phyloP scores from a whole-genome alignment of 1,140 invertebrate species.

The Apis florea region DNA sequence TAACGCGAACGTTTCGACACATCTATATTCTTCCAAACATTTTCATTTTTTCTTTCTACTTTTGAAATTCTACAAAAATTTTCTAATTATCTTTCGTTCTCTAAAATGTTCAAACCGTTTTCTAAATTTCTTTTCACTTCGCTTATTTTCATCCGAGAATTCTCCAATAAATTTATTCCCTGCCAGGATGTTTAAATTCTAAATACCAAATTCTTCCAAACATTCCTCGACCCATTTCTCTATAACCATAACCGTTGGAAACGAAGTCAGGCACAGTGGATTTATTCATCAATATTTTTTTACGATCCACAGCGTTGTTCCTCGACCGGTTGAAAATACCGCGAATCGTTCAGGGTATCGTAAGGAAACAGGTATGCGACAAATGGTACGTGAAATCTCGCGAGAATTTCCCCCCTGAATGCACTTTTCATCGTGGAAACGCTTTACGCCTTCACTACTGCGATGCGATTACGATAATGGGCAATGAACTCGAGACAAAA shows the following conservation, averaged over 20 bases:
- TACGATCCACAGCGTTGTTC: no score
- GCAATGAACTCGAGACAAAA: neutral
- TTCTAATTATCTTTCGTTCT: neutral
- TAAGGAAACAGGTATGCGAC: neutral
- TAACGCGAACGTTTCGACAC: no score
- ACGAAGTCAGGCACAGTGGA: no score
- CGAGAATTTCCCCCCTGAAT: neutral
- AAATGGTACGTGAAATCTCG: constrained; percentile 23
- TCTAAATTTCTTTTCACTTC: neutral
- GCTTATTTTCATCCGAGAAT: no score
- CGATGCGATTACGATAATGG: constrained; percentile 9
- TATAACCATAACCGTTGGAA: no score
- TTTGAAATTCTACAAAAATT: neutral
- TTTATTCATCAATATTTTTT: no score
- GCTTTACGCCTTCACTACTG: neutral
- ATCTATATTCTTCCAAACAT: no score
- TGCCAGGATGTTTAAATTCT: no score
- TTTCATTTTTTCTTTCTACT: neutral
- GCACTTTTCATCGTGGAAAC: neutral
- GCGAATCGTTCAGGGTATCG: neutral
- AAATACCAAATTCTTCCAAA: no score
- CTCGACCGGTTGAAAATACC: no score
- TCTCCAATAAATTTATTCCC: neutral
- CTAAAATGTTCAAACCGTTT: neutral
- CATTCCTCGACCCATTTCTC: no score